These are phyloP conservation scores for Musca domestica DNA, from an alignment of 1,140 invertebrate species.

Conservation along the genomic window DNA sequence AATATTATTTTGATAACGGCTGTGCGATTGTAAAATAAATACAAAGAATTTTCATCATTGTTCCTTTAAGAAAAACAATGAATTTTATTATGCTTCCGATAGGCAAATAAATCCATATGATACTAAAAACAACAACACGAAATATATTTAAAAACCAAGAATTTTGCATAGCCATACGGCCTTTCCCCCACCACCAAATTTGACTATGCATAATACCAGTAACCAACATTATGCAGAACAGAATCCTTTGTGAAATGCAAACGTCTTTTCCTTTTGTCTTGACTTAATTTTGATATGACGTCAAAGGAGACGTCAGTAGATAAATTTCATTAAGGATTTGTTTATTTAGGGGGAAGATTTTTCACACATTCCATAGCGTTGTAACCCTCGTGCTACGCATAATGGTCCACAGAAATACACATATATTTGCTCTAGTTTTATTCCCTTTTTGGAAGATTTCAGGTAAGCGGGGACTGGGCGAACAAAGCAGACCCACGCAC, in stretches of 20 bases:
- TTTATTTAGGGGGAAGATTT: conserved; percentile 6
- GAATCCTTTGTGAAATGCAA: background rate
- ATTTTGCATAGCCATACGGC: conserved; percentile 2
- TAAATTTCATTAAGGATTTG: conserved; percentile 21
- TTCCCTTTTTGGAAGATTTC: conserved; percentile 2
- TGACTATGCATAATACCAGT: no score
- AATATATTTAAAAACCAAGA: background rate
- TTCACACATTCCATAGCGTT: conserved; percentile 8
- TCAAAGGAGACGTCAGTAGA: conserved; percentile 2
- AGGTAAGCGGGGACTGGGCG: background rate
- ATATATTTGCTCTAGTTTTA: conserved; percentile 9
- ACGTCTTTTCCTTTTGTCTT: conserved; percentile 5
- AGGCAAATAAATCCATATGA: conserved; percentile 11
- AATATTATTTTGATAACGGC: conserved; percentile 13
- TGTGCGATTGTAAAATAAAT: background rate
- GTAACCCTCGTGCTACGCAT: background rate
- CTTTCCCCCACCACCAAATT: no score
- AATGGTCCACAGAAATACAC: background rate
- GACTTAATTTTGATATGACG: background rate
- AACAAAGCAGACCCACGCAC: conserved; percentile 6
- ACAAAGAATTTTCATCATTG: background rate
- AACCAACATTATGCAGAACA: no score
- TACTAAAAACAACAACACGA: no score
- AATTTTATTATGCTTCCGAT: conserved; percentile 16
- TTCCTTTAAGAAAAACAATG: background rate